Percentiles rank a stretch among this genome's conserved stretches.
Conservation (phyloP, 1,140 invertebrate genomes). For the Heliconius congener region DNA sequence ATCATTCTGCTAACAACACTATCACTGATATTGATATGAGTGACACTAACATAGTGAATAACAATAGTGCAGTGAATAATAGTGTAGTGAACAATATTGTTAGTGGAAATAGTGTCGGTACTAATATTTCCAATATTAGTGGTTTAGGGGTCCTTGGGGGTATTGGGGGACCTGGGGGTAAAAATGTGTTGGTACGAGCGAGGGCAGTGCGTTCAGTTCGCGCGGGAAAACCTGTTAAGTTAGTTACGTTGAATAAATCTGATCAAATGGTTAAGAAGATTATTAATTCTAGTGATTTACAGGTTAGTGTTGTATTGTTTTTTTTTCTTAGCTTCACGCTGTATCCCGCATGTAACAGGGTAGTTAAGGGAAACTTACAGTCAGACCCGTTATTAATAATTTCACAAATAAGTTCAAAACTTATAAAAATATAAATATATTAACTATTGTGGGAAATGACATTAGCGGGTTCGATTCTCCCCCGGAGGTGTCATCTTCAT, state of each 20-base stretch:
- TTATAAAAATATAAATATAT: too few species aligned
- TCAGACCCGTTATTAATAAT: too few species aligned
- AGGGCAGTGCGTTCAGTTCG: not conserved
- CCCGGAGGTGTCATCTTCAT: too few species aligned
- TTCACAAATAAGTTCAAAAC: too few species aligned
- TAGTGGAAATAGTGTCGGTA: not conserved
- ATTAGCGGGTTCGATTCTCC: too few species aligned
- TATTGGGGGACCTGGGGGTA: not conserved
- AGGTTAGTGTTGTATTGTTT: conserved; percentile 4
- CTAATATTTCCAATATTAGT: not conserved
- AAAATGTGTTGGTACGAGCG: not conserved
- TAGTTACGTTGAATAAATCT: conserved; percentile 29
- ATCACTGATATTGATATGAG: conserved; percentile 6
- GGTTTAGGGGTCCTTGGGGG: not conserved
- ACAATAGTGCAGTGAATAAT: not conserved
- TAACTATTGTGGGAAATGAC: too few species aligned
- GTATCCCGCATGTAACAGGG: too few species aligned
- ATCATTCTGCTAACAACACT: not conserved
- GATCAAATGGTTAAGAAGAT: conserved; percentile 31
- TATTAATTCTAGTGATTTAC: conserved; percentile 21
- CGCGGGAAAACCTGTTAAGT: conserved; percentile 21
- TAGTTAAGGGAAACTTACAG: too few species aligned
- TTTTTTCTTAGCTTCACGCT: not conserved
- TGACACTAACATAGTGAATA: conserved; percentile 15
- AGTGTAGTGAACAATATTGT: not conserved